Percentiles rank a stretch among this genome's conserved stretches.
phyloP scores from a whole-genome alignment of 2,113 vertebrate species.

The Delphinapterus leucas region DNA sequence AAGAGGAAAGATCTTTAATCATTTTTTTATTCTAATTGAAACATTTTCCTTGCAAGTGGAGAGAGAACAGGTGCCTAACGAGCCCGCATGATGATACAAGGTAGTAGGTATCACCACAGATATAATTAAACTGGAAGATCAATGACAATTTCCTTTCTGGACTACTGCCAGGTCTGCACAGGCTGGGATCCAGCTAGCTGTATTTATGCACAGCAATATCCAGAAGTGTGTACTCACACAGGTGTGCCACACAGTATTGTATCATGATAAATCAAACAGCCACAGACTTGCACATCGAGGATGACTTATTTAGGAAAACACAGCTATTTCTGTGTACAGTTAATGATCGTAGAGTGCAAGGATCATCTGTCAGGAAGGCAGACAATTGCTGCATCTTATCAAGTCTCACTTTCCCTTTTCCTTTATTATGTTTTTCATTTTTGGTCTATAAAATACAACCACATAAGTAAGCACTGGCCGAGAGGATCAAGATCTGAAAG shows the following conservation, averaged over 20 bases:
- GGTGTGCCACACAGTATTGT: not conserved
- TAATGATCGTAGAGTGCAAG: slow-evolving; percentile 10
- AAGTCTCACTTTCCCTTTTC: slow-evolving; percentile 26
- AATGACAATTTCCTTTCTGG: slow-evolving; percentile 74
- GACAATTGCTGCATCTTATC: not conserved
- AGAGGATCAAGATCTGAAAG: not conserved
- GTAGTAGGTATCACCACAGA: slow-evolving; percentile 66
- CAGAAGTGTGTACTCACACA: slow-evolving; percentile 55
- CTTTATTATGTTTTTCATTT: slow-evolving; percentile 32
- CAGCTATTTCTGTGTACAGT: not conserved
- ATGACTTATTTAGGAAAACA: slow-evolving; percentile 35
- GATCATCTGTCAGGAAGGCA: slow-evolving; percentile 37
- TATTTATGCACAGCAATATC: slow-evolving; percentile 30
- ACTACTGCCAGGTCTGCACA: slow-evolving; percentile 48
- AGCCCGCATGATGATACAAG: slow-evolving; percentile 71
- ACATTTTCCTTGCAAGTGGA: slow-evolving; percentile 72
- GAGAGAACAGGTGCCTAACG: slow-evolving; percentile 75
- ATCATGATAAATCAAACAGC: slow-evolving; percentile 27
- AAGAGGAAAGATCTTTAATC: slow-evolving; percentile 63
- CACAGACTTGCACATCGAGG: not conserved
- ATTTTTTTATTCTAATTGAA: slow-evolving; percentile 77
- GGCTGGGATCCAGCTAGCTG: slow-evolving; percentile 30
- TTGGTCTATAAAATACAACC: not conserved
- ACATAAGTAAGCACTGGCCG: slow-evolving; percentile 10
- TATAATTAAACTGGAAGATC: slow-evolving; percentile 77